Conservation (phyloP, 2,888 invertebrate species). For the Pachydiplax longipennis region DNA sequence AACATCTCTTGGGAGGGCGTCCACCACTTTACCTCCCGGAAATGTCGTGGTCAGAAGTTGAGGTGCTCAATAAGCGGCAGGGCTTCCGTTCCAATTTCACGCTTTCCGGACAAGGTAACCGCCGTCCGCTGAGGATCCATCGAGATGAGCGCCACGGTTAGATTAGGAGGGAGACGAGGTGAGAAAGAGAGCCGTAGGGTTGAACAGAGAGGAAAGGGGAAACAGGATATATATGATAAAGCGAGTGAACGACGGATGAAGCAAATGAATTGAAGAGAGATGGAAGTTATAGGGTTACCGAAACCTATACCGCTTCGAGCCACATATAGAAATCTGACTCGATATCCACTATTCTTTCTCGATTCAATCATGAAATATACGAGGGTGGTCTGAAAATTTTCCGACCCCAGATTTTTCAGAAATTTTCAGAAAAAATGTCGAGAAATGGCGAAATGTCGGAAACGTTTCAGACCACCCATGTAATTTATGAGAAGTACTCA, state of each 20-base stretch:
- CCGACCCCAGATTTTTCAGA: no score
- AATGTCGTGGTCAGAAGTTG: slow-evolving; percentile 28
- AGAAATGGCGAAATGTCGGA: no score
- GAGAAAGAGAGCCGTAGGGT: not conserved
- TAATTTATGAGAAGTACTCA: no score
- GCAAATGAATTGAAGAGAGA: not conserved
- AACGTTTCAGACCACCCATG: no score
- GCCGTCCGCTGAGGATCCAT: not conserved
- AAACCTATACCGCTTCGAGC: no score
- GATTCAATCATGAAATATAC: no score
- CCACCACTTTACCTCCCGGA: slow-evolving; percentile 22
- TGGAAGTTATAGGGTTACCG: not conserved
- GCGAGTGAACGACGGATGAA: not conserved
- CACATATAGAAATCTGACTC: no score
- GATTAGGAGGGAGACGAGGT: not conserved
- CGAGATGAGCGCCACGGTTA: not conserved
- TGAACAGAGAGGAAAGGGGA: not conserved
- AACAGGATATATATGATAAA: not conserved
- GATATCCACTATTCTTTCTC: no score
- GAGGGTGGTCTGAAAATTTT: no score
- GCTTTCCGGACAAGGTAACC: slow-evolving; percentile 37
- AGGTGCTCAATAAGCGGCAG: slow-evolving; percentile 34
- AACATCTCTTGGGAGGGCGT: slow-evolving; percentile 20
- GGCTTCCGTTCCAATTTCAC: slow-evolving; percentile 43
- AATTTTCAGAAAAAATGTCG: no score